Conservation (phyloP, 2,113 vertebrate genomes). For the Hemibagrus wyckioides region DNA sequence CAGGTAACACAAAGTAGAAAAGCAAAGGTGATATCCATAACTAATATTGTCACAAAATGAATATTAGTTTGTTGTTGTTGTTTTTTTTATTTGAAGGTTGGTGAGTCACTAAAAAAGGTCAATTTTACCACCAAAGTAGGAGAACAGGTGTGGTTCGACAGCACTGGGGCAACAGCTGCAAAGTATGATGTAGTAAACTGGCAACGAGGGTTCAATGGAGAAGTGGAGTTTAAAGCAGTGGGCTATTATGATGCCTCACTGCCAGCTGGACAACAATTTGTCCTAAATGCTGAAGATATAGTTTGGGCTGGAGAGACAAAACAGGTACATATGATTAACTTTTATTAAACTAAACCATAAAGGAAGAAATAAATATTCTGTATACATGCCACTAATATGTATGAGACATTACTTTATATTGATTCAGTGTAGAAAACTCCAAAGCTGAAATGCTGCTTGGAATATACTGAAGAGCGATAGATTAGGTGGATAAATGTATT, state of each 20-base stretch:
- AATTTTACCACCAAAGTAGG: slow-evolving; percentile 66
- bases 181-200: slow-evolving; percentile 75
- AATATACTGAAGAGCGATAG: neutral
- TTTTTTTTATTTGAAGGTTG: slow-evolving; percentile 54
- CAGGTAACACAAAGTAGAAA: slow-evolving; percentile 59
- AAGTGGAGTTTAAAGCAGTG: slow-evolving; percentile 67
- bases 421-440: neutral
- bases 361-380: neutral
- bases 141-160: slow-evolving; percentile 71
- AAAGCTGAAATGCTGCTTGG: neutral
- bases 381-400: neutral
- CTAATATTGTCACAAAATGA: neutral
- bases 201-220: slow-evolving; percentile 62
- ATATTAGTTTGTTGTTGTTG: neutral
- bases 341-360: neutral
- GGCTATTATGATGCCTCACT: slow-evolving; percentile 73
- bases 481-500: neutral
- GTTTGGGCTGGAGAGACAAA: slow-evolving; percentile 61
- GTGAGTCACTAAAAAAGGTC: slow-evolving; percentile 58
- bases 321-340: neutral
- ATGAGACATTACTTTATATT: neutral
- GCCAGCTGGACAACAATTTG: slow-evolving; percentile 64
- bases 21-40: neutral
- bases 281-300: slow-evolving; percentile 62
- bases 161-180: slow-evolving; percentile 67